These are phyloP conservation scores for Caenorhabditis drosophilae DNA, from an alignment of 2,888 invertebrate species.

Conservation along the genomic window DNA sequence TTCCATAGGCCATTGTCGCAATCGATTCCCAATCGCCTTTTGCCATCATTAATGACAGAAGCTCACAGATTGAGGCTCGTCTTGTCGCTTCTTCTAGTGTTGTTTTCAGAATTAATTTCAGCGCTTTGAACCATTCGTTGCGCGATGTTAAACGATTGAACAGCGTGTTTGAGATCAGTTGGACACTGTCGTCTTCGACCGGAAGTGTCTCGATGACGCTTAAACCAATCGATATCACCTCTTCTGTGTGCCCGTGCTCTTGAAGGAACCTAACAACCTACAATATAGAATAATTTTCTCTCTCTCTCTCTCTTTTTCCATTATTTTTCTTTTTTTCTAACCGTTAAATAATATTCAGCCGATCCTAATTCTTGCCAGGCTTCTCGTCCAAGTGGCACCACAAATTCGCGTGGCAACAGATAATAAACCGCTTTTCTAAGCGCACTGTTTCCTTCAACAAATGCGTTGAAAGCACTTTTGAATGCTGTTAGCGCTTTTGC, in stretches of 20 bases:
- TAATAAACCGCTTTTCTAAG: conserved; percentile 48
- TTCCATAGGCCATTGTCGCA: conserved; percentile 34
- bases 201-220: conserved; percentile 41
- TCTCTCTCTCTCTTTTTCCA: too few species aligned
- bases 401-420: conserved; percentile 17
- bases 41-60: conserved; percentile 28
- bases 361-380: conserved; percentile 13
- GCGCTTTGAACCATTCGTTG: conserved; percentile 50
- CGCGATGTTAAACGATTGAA: conserved; percentile 53
- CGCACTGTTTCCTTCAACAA: conserved; percentile 42
- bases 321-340: too few species aligned
- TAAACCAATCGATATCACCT: conserved; percentile 48
- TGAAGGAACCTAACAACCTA: conserved; percentile 48
- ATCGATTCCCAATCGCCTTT: conserved; percentile 34
- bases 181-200: conserved; percentile 31
- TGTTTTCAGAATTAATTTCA: conserved; percentile 35
- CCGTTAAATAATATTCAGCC: conserved; percentile 26
- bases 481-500: conserved; percentile 45
- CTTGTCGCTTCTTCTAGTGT: conserved; percentile 16
- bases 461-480: conserved; percentile 39
- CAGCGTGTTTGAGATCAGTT: conserved; percentile 51
- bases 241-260: conserved; percentile 46
- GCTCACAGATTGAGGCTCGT: conserved; percentile 26
- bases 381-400: conserved; percentile 6
- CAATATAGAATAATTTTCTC: too few species aligned